Evolutionary conservation across 1,140 invertebrate genomes (phyloP).

Genomic region (Ceratoteleas bidentatus): DNA sequence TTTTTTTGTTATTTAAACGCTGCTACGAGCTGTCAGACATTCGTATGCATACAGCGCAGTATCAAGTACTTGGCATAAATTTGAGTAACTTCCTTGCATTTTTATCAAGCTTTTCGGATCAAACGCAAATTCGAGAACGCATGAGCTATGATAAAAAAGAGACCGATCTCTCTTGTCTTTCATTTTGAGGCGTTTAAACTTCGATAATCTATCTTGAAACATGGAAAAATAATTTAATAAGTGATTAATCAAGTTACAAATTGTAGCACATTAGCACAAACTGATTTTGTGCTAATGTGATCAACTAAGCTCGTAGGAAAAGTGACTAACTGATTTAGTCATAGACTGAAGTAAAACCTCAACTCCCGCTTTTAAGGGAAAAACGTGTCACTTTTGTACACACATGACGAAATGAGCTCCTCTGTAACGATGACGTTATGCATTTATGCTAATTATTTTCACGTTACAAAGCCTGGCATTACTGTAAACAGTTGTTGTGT

Average conservation of each 20-base stretch:
- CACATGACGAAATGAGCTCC: too few species aligned
- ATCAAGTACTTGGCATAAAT: conserved; percentile 68
- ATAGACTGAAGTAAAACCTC: too few species aligned
- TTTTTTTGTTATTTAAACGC: conserved; percentile 59
- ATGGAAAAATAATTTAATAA: too few species aligned
- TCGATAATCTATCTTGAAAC: too few species aligned
- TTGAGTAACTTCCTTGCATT: conserved; percentile 65
- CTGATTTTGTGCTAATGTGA: not conserved
- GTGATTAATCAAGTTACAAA: too few species aligned
- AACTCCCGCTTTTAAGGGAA: too few species aligned
- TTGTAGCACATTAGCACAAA: too few species aligned
- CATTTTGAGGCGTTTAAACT: conserved; percentile 32
- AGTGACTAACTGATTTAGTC: too few species aligned
- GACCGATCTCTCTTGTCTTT: conserved; percentile 30
- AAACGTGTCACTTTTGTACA: too few species aligned
- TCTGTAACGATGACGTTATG: too few species aligned
- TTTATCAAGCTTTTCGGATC: conserved; percentile 63
- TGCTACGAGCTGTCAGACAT: conserved; percentile 49
- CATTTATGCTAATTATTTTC: conserved; percentile 24
- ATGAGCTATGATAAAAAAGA: conserved; percentile 39
- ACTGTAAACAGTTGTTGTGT: conserved; percentile 1
- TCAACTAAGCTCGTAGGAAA: too few species aligned
- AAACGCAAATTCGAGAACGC: conserved; percentile 58
- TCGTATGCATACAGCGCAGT: conserved; percentile 56
- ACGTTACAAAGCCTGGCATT: not conserved